phyloP scores from a whole-genome alignment of 2,113 vertebrate genomes.

The Coracopsis vasa region DNA sequence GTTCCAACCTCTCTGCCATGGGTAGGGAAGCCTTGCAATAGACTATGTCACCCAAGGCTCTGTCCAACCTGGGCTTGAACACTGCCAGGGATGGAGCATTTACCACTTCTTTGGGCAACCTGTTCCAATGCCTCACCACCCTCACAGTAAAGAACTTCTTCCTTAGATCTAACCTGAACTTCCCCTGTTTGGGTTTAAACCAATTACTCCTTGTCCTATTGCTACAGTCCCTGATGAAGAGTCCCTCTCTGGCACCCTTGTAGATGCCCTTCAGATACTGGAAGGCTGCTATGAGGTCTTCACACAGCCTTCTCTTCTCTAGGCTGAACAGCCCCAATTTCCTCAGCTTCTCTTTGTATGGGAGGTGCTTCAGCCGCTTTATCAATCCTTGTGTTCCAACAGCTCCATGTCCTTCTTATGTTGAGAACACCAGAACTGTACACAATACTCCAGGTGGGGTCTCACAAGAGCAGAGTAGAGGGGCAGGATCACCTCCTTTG shows the following conservation, averaged over 20 bases:
- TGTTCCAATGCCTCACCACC: background rate
- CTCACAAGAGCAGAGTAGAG: background rate
- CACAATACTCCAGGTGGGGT: background rate
- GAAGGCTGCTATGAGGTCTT: background rate
- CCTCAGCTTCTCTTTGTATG: background rate
- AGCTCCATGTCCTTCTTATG: background rate
- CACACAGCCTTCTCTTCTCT: background rate
- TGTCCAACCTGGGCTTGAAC: background rate
- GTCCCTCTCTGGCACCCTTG: background rate
- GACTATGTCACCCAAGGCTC: background rate
- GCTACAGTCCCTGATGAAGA: background rate
- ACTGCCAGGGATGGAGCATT: background rate
- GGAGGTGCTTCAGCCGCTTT: background rate
- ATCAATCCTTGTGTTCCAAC: background rate
- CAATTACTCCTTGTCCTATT: background rate
- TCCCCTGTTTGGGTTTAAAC: background rate
- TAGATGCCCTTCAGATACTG: too few species aligned
- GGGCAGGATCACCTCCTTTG: background rate
- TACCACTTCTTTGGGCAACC: background rate
- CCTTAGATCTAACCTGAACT: background rate
- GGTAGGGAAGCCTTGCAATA: background rate
- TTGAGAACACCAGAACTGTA: background rate
- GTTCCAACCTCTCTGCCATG: background rate
- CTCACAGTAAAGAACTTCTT: background rate
- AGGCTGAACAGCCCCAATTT: background rate